Evolutionary conservation across 1,140 invertebrate genomes (phyloP), one percentile per base, ranked within the genome.

Genomic region (Nautilus pompilius): DNA sequence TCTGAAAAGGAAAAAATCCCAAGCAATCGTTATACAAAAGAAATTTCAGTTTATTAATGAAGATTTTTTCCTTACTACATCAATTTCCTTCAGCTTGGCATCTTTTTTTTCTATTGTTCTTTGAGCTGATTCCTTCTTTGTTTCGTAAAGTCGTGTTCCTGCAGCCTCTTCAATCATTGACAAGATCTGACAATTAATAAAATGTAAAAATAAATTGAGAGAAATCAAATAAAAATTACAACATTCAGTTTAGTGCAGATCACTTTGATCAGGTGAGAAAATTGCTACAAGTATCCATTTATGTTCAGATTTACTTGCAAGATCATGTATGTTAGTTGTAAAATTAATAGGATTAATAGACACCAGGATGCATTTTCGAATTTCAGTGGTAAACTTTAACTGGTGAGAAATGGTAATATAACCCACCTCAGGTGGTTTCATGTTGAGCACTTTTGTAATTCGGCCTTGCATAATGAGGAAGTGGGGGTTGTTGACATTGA

Each of bases 391-490:
- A n/a, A n/a, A n/a, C n/a, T n/a, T n/a, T n/a, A n/a, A n/a, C n/a
- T n/a, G n/a, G n/a, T n/a, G n/a, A n/a, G n/a, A n/a, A 60, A 41
- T 54, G 4, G 30, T n/a, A 56, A 60, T 58, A 34, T 17, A 36
- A 45, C 33, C 65, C 83, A 93, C 91, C 86, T 99, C 96, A 62
- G 89, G 87, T 17, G 97, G 95, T 78, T 98, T 99, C 96, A 99
- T 99, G 80, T 98, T 99, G 2, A 99, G 85, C 1, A 99, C 97
- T 87, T 99, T 99, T 0, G 96, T 99, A 58, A 99, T 98, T 73
- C 96, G 88, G 8, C 98, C 98, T 87, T 99, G 98, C 97, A 99
- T 99, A 71, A 99, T 99, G 4, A 99, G 87, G 81, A 99, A 99
- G 82, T 99, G 96, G 3, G 97, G 97, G 86, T 99, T 99, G 82